These are phyloP conservation scores for Tenebrio molitor DNA, from an alignment of 1,140 invertebrate genomes.

Conservation along the genomic window DNA sequence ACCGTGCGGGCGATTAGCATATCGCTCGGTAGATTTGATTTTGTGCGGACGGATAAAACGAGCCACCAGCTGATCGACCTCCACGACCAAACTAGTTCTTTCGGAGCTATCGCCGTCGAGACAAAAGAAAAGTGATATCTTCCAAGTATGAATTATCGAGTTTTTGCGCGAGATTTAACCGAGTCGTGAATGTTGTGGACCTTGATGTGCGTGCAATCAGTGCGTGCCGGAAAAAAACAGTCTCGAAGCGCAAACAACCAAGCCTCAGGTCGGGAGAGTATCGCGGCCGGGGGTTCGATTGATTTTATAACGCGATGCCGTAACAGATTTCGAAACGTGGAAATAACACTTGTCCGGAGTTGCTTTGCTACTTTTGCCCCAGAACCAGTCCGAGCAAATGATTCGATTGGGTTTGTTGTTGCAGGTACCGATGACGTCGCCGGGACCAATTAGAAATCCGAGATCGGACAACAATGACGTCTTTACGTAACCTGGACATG, in stretches of 20 bases:
- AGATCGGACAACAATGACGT: not conserved
- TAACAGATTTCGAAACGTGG: not conserved
- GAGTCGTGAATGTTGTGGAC: constrained; percentile 30
- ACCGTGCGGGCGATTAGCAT: too few species aligned
- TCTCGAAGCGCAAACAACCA: too few species aligned
- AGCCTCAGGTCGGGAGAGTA: not conserved
- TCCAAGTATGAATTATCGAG: constrained; percentile 10
- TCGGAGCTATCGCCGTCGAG: not conserved
- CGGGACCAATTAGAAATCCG: not conserved
- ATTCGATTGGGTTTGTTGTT: not conserved
- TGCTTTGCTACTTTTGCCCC: too few species aligned
- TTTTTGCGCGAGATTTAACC: constrained; percentile 5
- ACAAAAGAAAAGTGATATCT: constrained; percentile 27
- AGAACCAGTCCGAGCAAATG: too few species aligned
- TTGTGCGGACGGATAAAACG: not conserved
- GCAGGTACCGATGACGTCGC: not conserved
- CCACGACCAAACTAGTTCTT: constrained; percentile 34
- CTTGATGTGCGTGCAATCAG: constrained; percentile 18
- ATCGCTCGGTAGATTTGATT: too few species aligned
- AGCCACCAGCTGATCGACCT: constrained; percentile 16
- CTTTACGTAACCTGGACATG: not conserved
- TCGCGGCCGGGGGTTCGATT: not conserved
- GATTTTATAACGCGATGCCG: not conserved
- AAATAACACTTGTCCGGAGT: too few species aligned
- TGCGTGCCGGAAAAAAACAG: not conserved